These are phyloP conservation scores for Lytechinus pictus DNA, from an alignment of 35 echinoderm and acorn worm species.

Conservation along the genomic window DNA sequence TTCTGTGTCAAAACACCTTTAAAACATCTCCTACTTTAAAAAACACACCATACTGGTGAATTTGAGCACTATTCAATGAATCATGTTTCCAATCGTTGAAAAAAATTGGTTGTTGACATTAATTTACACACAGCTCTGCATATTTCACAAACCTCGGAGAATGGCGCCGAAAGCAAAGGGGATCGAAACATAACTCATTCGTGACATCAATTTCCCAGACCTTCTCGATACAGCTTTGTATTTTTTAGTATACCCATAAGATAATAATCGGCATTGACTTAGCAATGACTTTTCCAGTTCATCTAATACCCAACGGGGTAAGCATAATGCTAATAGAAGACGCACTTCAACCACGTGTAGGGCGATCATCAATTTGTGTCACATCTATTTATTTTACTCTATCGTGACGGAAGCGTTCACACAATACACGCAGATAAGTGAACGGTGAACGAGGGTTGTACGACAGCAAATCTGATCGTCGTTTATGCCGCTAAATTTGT, in stretches of 20 bases:
- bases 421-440: neutral
- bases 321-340: neutral
- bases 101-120: neutral
- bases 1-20: too few species aligned
- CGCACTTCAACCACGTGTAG: neutral
- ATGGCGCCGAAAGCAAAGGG: neutral
- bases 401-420: neutral
- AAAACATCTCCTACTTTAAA: too few species aligned
- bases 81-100: too few species aligned
- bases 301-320: neutral
- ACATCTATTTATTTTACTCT: neutral
- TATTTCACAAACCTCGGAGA: neutral
- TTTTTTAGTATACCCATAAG: neutral
- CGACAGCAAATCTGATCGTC: too few species aligned
- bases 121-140: neutral
- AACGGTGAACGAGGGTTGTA: neutral
- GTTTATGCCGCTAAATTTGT: too few species aligned
- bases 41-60: too few species aligned
- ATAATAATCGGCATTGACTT: neutral
- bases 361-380: slow-evolving; percentile 2
- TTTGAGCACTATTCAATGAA: too few species aligned
- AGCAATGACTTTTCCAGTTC: neutral
- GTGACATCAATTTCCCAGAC: neutral
- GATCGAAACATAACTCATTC: neutral
- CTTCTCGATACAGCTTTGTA: neutral